Percentiles rank a stretch among this genome's conserved stretches.
phyloP scores from a whole-genome alignment of 2,113 vertebrate genomes.

The Meleagris gallopavo region DNA sequence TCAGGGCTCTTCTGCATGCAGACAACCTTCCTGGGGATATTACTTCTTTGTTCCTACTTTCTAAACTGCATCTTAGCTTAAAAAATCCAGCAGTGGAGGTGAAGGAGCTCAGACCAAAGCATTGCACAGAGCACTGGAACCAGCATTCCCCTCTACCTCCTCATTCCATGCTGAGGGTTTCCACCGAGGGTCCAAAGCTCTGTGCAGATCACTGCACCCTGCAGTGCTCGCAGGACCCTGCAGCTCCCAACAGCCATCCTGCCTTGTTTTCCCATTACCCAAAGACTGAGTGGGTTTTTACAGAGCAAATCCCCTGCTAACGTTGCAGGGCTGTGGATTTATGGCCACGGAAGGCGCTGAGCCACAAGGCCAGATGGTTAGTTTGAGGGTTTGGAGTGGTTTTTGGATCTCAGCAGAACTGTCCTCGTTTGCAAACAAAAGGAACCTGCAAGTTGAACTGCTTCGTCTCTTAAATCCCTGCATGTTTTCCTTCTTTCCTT shows the following conservation, averaged over 20 bases:
- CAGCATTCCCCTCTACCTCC: accelerated
- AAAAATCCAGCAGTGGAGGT: neutral
- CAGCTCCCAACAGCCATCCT: neutral
- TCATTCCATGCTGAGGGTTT: accelerated
- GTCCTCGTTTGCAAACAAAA: neutral
- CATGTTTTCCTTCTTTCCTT: constrained; percentile 29
- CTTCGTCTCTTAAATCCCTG: constrained; percentile 14
- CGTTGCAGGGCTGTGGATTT: constrained; percentile 57
- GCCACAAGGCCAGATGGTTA: constrained; percentile 58
- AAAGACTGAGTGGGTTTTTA: neutral
- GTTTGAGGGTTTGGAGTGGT: neutral
- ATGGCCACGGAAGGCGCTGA: constrained; percentile 46
- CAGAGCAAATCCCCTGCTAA: constrained; percentile 48
- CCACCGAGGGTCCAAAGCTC: neutral
- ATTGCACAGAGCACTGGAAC: neutral
- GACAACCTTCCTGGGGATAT: neutral
- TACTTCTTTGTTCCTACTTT: neutral
- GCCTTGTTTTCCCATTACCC: constrained; percentile 48
- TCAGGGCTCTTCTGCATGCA: neutral
- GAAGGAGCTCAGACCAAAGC: neutral
- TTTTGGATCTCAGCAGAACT: constrained; percentile 24
- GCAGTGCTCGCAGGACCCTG: neutral
- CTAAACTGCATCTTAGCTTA: neutral
- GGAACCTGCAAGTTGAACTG: neutral
- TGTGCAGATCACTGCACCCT: neutral